Base-by-base conservation (phyloP, 1,140 invertebrate species). In the Polyergus mexicanus region DNA sequence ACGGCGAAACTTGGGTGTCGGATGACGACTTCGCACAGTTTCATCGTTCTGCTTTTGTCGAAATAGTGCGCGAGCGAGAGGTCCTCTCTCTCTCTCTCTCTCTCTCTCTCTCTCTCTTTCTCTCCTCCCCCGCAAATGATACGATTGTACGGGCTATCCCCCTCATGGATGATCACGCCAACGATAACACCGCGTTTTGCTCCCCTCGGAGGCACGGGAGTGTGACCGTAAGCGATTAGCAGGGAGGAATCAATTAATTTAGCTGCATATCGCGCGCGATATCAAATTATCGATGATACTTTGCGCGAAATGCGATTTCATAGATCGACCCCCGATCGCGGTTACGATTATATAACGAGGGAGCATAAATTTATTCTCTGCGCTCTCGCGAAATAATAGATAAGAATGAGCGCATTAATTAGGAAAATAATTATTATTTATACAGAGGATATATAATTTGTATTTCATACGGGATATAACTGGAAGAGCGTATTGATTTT, bases 1-100 rank as follows among this genome's bases (percentile, higher is more conserved):
- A 91, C 89, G 85, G 66, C 86, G 92, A 92, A 92, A 83, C 69
- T 80, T 88, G 10, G 75, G 86, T 89, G 86, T 91, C 90, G 77
- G 87, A 88, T 92, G 86, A 58, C 88, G 72, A 81, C 78, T 72
- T 75, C 66, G 16, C 32, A 51, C 47, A 75, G 62, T 76, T 60
- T 60, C 84, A 47, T n/a, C 47, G 58, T 16, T 51, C 51, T 51
- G 72, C 83, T 88, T 89, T 89, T 89, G 87, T 89, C 87, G 74
- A 80, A 88, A 88, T 75, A 58, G 10, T 65, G 72, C 71, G 81
- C 86, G 84, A 51, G 69, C 76, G 54, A 58, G 65, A 13, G 54
- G 19, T 28, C 25, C 56, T n/a, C 51, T 28, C 25, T 28, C 25
- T 28, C 25, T 28, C 56, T n/a, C 51, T 10, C 41, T 44, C 41